Conservation (phyloP, 2,113 vertebrate species). For the Tautogolabrus adspersus region DNA sequence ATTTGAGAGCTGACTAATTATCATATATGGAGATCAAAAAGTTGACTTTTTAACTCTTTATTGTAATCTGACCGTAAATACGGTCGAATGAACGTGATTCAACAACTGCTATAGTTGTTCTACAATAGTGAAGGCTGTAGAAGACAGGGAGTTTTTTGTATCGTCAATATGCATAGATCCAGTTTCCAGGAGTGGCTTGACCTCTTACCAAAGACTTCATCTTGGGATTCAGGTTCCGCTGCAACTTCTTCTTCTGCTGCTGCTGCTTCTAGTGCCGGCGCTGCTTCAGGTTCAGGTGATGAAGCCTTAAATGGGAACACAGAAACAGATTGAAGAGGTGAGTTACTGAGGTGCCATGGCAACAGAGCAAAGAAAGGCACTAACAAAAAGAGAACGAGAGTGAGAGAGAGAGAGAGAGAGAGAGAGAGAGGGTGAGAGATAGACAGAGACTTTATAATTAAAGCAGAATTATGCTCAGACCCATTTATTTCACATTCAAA, state of each 20-base stretch:
- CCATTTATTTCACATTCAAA: constrained; percentile 5
- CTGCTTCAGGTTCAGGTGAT: constrained; percentile 60
- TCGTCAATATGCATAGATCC: background rate
- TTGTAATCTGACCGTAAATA: no score
- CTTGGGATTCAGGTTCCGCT: constrained; percentile 79
- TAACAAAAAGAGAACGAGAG: constrained; percentile 3
- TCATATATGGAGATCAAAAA: no score
- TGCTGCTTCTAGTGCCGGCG: background rate
- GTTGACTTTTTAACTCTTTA: no score
- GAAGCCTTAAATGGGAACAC: constrained; percentile 69
- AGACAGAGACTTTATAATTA: constrained; percentile 16
- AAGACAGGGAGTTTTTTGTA: background rate
- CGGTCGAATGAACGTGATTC: no score
- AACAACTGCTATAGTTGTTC: background rate
- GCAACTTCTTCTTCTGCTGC: background rate
- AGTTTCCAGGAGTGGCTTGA: background rate
- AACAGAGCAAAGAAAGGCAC: constrained; percentile 67
- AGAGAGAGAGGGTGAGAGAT: background rate
- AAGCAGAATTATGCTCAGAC: constrained; percentile 6
- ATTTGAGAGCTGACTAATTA: no score
- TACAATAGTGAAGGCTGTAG: background rate
- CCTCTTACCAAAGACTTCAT: constrained; percentile 91
- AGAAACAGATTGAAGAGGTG: constrained; percentile 74
- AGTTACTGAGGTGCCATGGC: constrained; percentile 72
- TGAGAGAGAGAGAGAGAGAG: background rate